Evolutionary conservation across 2,888 invertebrate species (phyloP), one percentile per base, ranked within the genome.

Genomic region (Apamea epomidion): DNA sequence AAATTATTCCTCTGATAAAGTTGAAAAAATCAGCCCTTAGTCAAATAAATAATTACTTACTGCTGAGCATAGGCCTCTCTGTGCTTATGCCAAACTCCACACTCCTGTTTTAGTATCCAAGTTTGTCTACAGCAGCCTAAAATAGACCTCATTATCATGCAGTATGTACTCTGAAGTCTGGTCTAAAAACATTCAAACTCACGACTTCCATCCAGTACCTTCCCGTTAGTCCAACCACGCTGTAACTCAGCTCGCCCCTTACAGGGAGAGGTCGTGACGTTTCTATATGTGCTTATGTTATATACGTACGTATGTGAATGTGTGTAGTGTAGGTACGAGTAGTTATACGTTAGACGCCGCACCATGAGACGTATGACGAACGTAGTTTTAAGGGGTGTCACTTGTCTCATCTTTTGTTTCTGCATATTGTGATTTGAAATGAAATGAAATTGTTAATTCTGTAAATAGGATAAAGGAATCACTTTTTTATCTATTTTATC

Each of bases 331-430:
- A 62, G 67, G n/a, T n/a, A n/a, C n/a, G n/a, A n/a, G 82, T 81
- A 78, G 73, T 58, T 86, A 71, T 73, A 69, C 70, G 70, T 67
- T 73, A 82, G 87, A 80, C 84, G 74, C 75, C 78, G 78, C 74
- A 78, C 77, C 83, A 80, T 37, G 80, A 87, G 88, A 85, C 84
- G 88, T 86, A 87, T 89, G 88, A 88, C 83, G 83, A 81, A 82
- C 76, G 75, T 68, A 68, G 78, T 64, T 65, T 68, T 48, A 29
- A 90, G 88, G 89, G 87, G 3, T 89, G 89, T 32, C 84, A 16
- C 75, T 65, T 37, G 21, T 32, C 64, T 1, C 21, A 37, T 65
- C 4, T 64, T 65, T 32, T 10, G 21, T 64, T 10, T 65, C 0
- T 21, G 1, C 18, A 10, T 4, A 62, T 29, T 62, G 62, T 62